A percentile compares a stretch with the other conserved stretches of the same genome.
Evolutionary conservation across 2,797 vertebrate species (phyloP).

Genomic region (Helostoma temminkii): DNA sequence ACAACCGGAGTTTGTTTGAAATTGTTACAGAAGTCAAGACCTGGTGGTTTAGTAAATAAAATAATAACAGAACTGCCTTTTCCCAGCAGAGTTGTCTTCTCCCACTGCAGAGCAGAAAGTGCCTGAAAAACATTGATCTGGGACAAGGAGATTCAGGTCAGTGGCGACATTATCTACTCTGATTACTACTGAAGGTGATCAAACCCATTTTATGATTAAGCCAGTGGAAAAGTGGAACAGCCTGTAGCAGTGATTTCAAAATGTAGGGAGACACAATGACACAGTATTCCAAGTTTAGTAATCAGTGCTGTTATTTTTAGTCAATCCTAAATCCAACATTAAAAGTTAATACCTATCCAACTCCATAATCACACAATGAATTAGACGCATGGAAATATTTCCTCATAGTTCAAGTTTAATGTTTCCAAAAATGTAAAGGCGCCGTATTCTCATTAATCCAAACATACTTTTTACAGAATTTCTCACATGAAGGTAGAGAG

Average conservation of each 20-base stretch:
- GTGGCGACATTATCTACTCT: background rate
- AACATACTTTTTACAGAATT: conserved; percentile 70
- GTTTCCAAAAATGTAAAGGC: conserved; percentile 78
- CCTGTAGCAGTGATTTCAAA: background rate
- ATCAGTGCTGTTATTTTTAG: background rate
- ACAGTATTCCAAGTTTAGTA: background rate
- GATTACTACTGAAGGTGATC: background rate
- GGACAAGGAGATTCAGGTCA: background rate
- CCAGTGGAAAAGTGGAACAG: background rate
- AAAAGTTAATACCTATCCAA: background rate
- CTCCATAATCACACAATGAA: background rate
- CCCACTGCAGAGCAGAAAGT: no score
- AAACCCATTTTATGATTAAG: conserved; percentile 6
- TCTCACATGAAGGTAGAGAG: conserved; percentile 67
- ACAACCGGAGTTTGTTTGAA: no score
- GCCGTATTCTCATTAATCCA: conserved; percentile 73
- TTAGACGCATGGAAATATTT: conserved; percentile 3
- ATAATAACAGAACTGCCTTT: no score
- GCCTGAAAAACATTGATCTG: background rate
- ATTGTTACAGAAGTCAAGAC: no score
- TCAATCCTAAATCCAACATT: background rate
- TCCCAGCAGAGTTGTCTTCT: no score
- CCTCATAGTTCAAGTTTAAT: conserved; percentile 84
- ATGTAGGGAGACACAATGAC: background rate
- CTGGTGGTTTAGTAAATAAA: no score